Evolutionary conservation across 53 echinoderm and acorn worm genomes (phyloP).

Genomic region (Pentamera pediparva): DNA sequence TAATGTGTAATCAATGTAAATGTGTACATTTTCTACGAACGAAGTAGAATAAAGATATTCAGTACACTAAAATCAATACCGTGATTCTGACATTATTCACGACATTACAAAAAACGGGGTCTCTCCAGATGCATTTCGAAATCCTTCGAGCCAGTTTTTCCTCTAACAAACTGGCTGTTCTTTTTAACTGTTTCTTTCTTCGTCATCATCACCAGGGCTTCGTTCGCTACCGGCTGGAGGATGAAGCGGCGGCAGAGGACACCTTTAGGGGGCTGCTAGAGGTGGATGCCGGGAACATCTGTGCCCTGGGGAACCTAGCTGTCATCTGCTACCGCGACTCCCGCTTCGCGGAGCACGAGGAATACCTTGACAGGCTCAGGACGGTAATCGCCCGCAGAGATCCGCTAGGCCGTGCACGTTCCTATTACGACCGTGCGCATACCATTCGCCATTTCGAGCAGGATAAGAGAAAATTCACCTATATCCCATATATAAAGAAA

Average conservation of each 20-base stretch:
- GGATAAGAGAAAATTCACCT: conserved; percentile 65
- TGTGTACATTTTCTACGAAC: too few species aligned
- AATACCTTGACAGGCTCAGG: conserved; percentile 40
- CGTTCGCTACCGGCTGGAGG: conserved; percentile 55
- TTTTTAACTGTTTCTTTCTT: too few species aligned
- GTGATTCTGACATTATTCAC: too few species aligned
- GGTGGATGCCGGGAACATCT: conserved; percentile 53
- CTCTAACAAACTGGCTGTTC: too few species aligned
- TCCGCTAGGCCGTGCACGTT: conserved; percentile 47
- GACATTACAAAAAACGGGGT: too few species aligned
- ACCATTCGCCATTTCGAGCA: conserved; percentile 79
- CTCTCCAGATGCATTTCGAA: too few species aligned
- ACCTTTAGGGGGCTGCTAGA: conserved; percentile 49
- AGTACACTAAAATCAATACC: too few species aligned
- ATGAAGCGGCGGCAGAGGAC: conserved; percentile 47
- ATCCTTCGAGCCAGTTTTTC: too few species aligned
- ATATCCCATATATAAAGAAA: conserved; percentile 58
- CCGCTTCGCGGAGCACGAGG: conserved; percentile 44
- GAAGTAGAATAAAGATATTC: too few species aligned
- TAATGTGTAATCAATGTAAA: too few species aligned
- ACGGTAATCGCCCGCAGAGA: conserved; percentile 24
- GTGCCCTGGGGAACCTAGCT: conserved; percentile 66
- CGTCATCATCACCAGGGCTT: too few species aligned
- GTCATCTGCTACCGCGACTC: conserved; percentile 65
- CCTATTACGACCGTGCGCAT: conserved; percentile 75